phyloP scores from a whole-genome alignment of 2,888 invertebrate species.

The Cylloceria caligata region DNA sequence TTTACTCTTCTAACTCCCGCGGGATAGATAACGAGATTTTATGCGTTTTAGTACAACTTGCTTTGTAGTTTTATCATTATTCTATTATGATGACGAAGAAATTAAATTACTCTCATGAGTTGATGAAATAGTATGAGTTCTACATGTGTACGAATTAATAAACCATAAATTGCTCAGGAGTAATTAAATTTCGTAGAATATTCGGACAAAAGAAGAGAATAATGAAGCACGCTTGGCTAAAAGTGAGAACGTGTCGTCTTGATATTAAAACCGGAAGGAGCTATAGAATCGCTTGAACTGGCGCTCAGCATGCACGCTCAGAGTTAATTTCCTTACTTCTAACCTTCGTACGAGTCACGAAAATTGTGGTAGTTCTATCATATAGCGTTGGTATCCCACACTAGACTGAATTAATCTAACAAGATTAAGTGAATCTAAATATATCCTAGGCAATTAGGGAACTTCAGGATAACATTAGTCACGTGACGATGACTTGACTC shows the following conservation, averaged over 20 bases:
- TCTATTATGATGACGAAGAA: neutral
- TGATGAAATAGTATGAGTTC: neutral
- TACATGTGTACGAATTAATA: neutral
- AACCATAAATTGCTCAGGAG: neutral
- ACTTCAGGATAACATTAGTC: conserved; percentile 41
- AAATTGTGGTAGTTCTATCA: neutral
- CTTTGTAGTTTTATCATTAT: neutral
- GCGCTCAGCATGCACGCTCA: neutral
- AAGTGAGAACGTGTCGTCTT: conserved; percentile 1
- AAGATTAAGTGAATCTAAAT: conserved; percentile 43
- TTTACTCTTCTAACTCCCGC: too few relatives aligned
- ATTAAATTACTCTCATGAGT: neutral
- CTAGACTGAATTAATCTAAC: neutral
- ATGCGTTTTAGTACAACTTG: too few relatives aligned
- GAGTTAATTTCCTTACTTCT: conserved; percentile 10
- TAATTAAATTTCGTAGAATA: conserved; percentile 15
- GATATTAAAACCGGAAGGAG: conserved; percentile 42
- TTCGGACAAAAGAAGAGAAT: conserved; percentile 11
- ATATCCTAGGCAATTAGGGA: conserved; percentile 40
- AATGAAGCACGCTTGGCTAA: neutral
- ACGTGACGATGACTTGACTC: conserved; percentile 15
- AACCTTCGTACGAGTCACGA: conserved; percentile 10
- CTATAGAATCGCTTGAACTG: conserved; percentile 5
- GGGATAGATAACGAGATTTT: too few relatives aligned
- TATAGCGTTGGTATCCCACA: neutral